Percentiles rank a stretch among this genome's conserved stretches.
Conservation (phyloP, 2,797 vertebrate species). For the Tolypeutes matacus region DNA sequence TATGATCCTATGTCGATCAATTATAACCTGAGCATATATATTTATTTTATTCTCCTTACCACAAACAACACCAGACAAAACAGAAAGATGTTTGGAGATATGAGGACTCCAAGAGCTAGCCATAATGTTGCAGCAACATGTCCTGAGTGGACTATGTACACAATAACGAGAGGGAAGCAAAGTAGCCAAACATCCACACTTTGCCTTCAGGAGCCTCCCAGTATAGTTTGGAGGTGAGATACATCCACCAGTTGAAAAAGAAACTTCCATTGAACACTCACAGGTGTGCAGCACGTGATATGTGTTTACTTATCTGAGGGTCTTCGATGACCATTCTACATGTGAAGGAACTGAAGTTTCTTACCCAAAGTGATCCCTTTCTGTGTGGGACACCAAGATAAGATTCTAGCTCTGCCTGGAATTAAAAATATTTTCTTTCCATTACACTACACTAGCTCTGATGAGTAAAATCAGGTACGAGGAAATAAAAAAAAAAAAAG, state of each 20-base stretch:
- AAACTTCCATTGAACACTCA: background rate
- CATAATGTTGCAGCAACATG: background rate
- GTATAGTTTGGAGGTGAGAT: background rate
- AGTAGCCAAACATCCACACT: background rate
- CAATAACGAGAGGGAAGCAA: background rate
- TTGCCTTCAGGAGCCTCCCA: background rate
- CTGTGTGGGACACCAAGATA: background rate
- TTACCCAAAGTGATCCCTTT: background rate
- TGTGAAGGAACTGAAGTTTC: background rate
- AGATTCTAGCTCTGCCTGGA: background rate
- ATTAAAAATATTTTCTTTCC: background rate
- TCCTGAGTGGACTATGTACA: background rate
- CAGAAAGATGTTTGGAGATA: background rate
- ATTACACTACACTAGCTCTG: background rate
- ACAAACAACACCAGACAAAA: background rate
- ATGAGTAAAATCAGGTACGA: background rate
- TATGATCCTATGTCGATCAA: background rate
- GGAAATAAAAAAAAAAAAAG: background rate
- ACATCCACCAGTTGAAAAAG: background rate
- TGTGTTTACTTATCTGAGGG: background rate
- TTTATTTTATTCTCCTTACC: constrained; percentile 32
- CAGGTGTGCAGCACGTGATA: background rate
- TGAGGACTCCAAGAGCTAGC: background rate
- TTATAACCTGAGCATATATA: too few relatives aligned
- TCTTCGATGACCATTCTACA: background rate